Evolutionary conservation across 2,888 invertebrate genomes (phyloP).

Genomic region (Latheticus oryzae): DNA sequence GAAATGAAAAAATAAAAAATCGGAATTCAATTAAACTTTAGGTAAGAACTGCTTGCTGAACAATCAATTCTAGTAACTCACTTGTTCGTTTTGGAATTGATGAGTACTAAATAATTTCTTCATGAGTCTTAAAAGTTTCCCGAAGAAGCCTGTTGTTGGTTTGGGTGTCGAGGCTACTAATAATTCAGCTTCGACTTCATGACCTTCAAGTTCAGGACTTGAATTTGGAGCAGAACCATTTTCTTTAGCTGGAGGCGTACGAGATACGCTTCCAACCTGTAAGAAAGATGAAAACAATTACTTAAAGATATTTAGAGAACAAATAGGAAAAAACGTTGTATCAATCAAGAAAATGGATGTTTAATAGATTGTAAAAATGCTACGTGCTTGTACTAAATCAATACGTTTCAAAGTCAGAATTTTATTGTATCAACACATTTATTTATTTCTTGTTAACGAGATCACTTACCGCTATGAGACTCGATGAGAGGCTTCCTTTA

Average conservation of each 20-base stretch:
- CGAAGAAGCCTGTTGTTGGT: slow-evolving; percentile 54
- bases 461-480: slow-evolving; percentile 72
- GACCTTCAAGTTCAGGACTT: slow-evolving; percentile 60
- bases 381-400: no score
- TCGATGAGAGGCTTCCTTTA: slow-evolving; percentile 71
- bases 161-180: slow-evolving; percentile 53
- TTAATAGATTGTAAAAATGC: no score
- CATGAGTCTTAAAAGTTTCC: slow-evolving; percentile 54
- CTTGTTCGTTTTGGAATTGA: slow-evolving; percentile 84
- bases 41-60: slow-evolving; percentile 1
- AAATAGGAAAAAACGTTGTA: no score
- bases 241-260: slow-evolving; percentile 56
- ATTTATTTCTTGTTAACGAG: no score
- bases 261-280: slow-evolving; percentile 60
- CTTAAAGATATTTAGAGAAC: no score
- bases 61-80: slow-evolving; percentile 61
- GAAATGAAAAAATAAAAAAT: no score
- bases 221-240: slow-evolving; percentile 60
- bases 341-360: slow-evolving; percentile 27
- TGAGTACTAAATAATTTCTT: slow-evolving; percentile 76
- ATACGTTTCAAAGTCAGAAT: no score
- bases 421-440: background rate
- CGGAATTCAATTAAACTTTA: no score
- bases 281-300: slow-evolving; percentile 44
- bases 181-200: slow-evolving; percentile 60